Evolutionary conservation across 2,113 vertebrate genomes (phyloP).

Genomic region (Centrocercus urophasianus): DNA sequence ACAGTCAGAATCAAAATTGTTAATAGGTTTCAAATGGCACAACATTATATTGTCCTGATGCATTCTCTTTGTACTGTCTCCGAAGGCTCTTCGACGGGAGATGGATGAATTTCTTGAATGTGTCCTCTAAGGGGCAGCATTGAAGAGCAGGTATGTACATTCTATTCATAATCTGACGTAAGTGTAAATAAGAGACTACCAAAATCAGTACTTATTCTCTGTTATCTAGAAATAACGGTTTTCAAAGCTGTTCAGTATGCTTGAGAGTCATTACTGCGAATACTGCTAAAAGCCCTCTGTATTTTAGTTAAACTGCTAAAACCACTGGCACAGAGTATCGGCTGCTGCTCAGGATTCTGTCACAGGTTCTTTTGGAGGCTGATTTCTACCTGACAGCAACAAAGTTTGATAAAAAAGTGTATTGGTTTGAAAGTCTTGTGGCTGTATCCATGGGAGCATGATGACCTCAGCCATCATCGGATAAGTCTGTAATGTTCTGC

Average conservation of each 20-base stretch:
- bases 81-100: not conserved
- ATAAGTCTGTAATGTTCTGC: not conserved
- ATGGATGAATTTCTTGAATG: not conserved
- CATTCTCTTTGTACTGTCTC: not conserved
- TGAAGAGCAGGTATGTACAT: conserved; percentile 31
- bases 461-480: not conserved
- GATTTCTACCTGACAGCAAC: not conserved
- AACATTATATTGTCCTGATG: not conserved
- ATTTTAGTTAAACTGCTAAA: conserved; percentile 24
- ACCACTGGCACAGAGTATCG: not conserved
- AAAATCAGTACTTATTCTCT: not conserved
- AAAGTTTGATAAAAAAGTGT: not conserved
- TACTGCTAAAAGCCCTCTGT: not conserved
- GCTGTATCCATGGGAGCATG: not conserved
- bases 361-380: not conserved
- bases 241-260: not conserved
- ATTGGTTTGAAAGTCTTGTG: not conserved
- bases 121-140: conserved; percentile 64
- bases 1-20: not conserved
- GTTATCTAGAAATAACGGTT: not conserved
- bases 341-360: not conserved
- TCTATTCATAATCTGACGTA: not conserved
- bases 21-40: not conserved
- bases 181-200: not conserved
- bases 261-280: not conserved